Percentiles rank a stretch among this genome's conserved stretches.
Conservation (phyloP, 2,797 vertebrate species). For the Xiphorhynchus erythropygius region DNA sequence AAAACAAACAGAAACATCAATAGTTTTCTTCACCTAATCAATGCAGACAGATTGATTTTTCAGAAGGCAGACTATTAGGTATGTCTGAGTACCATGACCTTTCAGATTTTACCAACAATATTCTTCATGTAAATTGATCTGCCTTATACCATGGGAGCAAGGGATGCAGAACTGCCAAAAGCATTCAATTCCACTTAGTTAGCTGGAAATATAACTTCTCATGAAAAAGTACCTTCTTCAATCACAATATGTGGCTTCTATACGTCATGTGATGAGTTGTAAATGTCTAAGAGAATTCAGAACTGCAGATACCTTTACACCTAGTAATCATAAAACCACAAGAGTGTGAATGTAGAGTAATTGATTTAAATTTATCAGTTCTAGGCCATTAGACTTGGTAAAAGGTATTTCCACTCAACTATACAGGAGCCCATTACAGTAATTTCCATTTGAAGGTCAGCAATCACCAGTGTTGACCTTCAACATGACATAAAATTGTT, state of each 20-base stretch:
- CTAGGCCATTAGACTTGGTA: slow-evolving; percentile 18
- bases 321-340: slow-evolving; percentile 17
- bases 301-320: neutral
- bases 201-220: neutral
- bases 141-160: neutral
- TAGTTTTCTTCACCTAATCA: neutral
- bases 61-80: neutral
- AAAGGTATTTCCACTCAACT: neutral
- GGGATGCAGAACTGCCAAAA: slow-evolving; percentile 1
- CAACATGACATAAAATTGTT: neutral
- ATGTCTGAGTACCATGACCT: neutral
- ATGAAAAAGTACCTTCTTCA: neutral
- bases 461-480: neutral
- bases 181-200: slow-evolving; percentile 11
- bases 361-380: slow-evolving; percentile 32
- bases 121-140: slow-evolving; percentile 35
- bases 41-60: slow-evolving; percentile 38
- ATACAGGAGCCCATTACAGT: neutral
- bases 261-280: neutral
- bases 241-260: neutral
- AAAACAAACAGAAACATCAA: slow-evolving; percentile 7
- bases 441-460: neutral
- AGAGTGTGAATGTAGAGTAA: slow-evolving; percentile 30
- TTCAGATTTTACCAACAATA: slow-evolving; percentile 33
- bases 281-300: slow-evolving; percentile 16